Evolutionary conservation across 2,888 invertebrate species (phyloP).

Genomic region (Drosophila lacicola): DNA sequence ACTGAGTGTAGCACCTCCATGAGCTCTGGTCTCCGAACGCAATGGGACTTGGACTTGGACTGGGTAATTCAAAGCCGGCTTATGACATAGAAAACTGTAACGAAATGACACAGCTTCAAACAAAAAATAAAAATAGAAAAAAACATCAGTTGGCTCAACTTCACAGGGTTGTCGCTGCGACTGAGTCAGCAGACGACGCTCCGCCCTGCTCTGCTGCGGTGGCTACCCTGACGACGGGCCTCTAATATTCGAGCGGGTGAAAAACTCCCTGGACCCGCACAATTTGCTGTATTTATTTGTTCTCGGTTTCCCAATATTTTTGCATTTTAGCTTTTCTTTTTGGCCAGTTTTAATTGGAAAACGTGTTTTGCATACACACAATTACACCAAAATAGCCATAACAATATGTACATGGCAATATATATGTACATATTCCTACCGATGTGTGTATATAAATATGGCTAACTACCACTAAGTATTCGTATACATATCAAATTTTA

Average conservation of each 20-base stretch:
- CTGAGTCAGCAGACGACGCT: slow-evolving; percentile 60
- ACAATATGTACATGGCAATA: slow-evolving; percentile 19
- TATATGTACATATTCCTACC: neutral
- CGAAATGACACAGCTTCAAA: slow-evolving; percentile 39
- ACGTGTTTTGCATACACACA: slow-evolving; percentile 77
- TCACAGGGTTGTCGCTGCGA: slow-evolving; percentile 46
- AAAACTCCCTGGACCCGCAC: slow-evolving; percentile 57
- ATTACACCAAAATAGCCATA: slow-evolving; percentile 49
- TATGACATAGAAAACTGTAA: slow-evolving; percentile 69
- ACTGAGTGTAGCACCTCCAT: slow-evolving; percentile 14
- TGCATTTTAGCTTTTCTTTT: slow-evolving; percentile 22
- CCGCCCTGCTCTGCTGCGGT: slow-evolving; percentile 5
- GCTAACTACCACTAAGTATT: neutral
- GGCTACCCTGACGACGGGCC: slow-evolving; percentile 50
- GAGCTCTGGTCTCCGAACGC: neutral
- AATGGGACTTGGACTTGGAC: slow-evolving; percentile 10
- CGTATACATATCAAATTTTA: slow-evolving; percentile 9
- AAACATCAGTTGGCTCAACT: slow-evolving; percentile 30
- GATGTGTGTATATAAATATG: neutral
- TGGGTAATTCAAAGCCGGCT: slow-evolving; percentile 59
- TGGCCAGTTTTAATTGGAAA: slow-evolving; percentile 70
- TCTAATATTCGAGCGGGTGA: slow-evolving; percentile 12
- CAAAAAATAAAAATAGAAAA: slow-evolving; percentile 1
- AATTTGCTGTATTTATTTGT: slow-evolving; percentile 22
- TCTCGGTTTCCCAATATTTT: slow-evolving; percentile 15